Percentiles rank a stretch among this genome's conserved stretches.
Conservation (phyloP, 2,888 invertebrate species). For the Timandra comae region DNA sequence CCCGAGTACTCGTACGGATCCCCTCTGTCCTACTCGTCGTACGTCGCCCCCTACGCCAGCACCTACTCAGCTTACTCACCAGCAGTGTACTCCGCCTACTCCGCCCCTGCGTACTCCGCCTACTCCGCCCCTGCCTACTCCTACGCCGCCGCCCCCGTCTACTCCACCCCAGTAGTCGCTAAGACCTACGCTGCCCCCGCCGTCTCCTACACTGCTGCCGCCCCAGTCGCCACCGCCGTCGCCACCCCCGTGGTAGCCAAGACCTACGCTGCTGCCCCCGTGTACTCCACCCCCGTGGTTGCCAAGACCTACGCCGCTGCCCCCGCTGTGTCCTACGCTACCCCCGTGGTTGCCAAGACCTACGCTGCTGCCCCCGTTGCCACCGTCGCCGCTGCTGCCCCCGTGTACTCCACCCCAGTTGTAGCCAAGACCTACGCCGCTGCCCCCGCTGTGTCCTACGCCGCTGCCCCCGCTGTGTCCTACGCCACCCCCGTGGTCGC, state of each 20-base stretch:
- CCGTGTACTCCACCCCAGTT: background rate
- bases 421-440: background rate
- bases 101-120: slow-evolving; percentile 30
- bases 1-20: background rate
- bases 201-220: background rate
- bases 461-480: background rate
- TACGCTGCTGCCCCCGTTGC: background rate
- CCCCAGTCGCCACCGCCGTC: background rate
- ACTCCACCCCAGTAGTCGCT: background rate
- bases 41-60: background rate
- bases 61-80: slow-evolving; percentile 7
- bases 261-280: background rate
- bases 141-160: background rate
- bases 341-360: background rate
- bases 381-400: background rate
- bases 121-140: background rate
- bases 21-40: background rate
- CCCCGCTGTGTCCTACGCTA: background rate
- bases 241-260: background rate
- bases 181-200: background rate
- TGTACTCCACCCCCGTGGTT: background rate
- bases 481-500: background rate
- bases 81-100: slow-evolving; percentile 24
- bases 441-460: background rate
- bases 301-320: background rate